Base-by-base conservation (phyloP, 2,797 vertebrate genomes). In the Leucoraja ocellata region DNA sequence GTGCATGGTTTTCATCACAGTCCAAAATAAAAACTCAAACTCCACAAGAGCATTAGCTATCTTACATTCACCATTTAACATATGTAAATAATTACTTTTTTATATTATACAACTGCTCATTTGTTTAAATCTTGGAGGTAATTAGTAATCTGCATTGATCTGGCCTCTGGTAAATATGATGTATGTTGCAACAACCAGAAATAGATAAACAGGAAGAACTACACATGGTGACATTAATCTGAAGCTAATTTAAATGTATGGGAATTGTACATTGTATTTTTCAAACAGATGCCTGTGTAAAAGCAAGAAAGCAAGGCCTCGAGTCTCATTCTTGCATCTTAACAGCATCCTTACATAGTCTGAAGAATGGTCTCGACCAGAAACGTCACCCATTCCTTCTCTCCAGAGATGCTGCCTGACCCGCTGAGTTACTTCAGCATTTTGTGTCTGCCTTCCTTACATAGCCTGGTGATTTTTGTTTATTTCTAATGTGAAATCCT, bases 121-220 rank as follows among this genome's bases (percentile, higher is more conserved):
- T 39, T 92, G 71, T 92, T 92, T 92, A 92, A 76, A 14, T 92
- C 68, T 74, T 39, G 73, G 71, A 76, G 5, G 71, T 28, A 73
- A 92, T 92, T 76, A 92, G 90, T 68, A 92, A 76, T 76, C 90
- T 92, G 71, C 23, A 23, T 76, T 92, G 39, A 92, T 76, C 39
- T 76, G 90, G 39, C 39, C 71, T 92, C 90, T 92, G 39, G 39
- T 92, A 92, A 76, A 92, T 92, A 54, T 6, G 9, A 46, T 73
- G 39, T 76, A 92, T 74, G 71, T 76, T 28, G 73, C 21, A 92
- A 74, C 23, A 11, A 54, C 39, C 73, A 39, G 23, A 74, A 76
- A n/a, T 92, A 92, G 90, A 92, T 74, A 92, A 91, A 92, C 90
- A 92, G 90, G 90, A 92, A 76, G 71, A 39, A 54, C 25, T 92